Conservation (phyloP, 2,113 vertebrate species). For the Craseonycteris thonglongyai region DNA sequence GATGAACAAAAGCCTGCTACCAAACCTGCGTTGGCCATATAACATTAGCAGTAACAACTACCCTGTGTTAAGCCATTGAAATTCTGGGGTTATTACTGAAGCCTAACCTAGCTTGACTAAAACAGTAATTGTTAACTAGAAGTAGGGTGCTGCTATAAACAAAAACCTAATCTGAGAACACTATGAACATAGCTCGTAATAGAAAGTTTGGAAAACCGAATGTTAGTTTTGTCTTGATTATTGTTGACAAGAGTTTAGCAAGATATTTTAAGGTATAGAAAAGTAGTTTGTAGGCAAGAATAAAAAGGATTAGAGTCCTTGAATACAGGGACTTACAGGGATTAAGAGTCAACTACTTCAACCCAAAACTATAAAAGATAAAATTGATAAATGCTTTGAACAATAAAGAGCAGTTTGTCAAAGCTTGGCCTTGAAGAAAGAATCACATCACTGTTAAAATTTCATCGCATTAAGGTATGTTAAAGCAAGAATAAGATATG, state of each 20-base stretch:
- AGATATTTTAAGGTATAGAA: neutral
- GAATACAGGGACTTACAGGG: neutral
- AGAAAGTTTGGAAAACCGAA: neutral
- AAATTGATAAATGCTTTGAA: neutral
- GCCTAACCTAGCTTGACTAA: slow-evolving; percentile 4
- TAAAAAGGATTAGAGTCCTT: neutral
- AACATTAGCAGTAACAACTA: neutral
- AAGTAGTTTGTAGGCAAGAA: neutral
- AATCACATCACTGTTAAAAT: neutral
- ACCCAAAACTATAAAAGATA: neutral
- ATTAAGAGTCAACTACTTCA: neutral
- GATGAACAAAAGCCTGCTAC: neutral
- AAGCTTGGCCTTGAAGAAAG: neutral
- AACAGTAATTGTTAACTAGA: slow-evolving; percentile 14
- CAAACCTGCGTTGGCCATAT: neutral
- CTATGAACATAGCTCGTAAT: neutral
- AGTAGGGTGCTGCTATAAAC: neutral
- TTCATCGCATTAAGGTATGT: neutral
- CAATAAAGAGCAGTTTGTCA: neutral
- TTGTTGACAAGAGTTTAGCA: neutral
- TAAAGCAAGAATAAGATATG: slow-evolving; percentile 21
- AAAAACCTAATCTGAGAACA: neutral
- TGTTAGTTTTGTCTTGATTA: neutral
- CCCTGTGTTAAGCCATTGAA: neutral
- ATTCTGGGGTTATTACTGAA: neutral